Evolutionary conservation across 2,797 vertebrate genomes (phyloP).

Genomic region (Antennarius maculatus): DNA sequence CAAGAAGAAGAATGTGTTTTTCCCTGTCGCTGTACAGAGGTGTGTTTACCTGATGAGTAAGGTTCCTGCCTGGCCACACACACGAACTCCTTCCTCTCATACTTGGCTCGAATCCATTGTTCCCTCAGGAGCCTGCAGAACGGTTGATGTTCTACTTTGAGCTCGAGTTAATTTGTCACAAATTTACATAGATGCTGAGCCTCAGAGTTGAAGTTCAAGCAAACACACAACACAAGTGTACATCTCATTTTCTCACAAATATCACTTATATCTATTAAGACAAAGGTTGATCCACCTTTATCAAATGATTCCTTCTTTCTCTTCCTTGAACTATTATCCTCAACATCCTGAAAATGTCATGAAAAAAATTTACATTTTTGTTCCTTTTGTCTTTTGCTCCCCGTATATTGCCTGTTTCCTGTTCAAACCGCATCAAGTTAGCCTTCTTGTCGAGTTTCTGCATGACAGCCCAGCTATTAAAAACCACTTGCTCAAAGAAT

Average conservation of each 20-base stretch:
- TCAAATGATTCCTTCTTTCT: not conserved
- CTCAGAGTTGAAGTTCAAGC: constrained; percentile 14
- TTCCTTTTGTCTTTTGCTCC: no score
- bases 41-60: constrained; percentile 88
- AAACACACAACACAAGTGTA: not conserved
- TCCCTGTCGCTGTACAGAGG: not conserved
- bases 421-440: constrained; percentile 40
- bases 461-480: not conserved
- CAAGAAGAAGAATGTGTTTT: not conserved
- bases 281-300: not conserved
- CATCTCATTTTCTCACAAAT: not conserved
- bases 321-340: not conserved
- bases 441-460: constrained; percentile 37
- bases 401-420: constrained; percentile 35
- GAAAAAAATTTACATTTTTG: not conserved
- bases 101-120: constrained; percentile 94
- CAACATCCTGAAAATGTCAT: constrained; percentile 15
- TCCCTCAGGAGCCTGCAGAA: constrained; percentile 87
- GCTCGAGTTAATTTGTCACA: constrained; percentile 14
- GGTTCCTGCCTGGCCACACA: constrained; percentile 87
- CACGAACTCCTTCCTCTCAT: constrained; percentile 90
- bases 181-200: constrained; percentile 2
- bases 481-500: constrained; percentile 6
- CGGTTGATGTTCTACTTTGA: constrained; percentile 26
- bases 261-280: not conserved